Evolutionary conservation across 2,888 invertebrate species (phyloP).

Genomic region (Pegoplata infirma): DNA sequence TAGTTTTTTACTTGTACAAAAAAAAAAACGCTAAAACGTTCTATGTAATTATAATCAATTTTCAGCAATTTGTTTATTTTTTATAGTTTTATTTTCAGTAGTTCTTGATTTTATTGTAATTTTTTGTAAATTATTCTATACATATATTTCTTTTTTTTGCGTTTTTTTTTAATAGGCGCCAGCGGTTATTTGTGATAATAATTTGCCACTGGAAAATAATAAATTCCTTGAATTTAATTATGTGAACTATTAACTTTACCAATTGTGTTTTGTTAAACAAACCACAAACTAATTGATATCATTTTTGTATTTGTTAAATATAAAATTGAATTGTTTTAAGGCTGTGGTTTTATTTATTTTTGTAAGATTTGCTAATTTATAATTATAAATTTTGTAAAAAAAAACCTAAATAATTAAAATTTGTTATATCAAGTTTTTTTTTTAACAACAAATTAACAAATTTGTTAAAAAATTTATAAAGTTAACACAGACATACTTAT

Average conservation of each 20-base stretch:
- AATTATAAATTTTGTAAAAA: too few relatives aligned
- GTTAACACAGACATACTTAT: too few relatives aligned
- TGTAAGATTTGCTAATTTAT: too few relatives aligned
- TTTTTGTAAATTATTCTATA: constrained; percentile 3
- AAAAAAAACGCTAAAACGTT: constrained; percentile 6
- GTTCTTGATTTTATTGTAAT: background rate
- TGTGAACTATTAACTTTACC: background rate
- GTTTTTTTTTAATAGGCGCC: constrained; percentile 26
- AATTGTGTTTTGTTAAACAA: background rate
- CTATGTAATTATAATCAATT: constrained; percentile 14
- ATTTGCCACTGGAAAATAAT: background rate
- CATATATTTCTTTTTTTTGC: background rate
- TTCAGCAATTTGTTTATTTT: background rate
- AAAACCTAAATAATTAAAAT: too few relatives aligned
- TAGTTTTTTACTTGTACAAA: background rate
- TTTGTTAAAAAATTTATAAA: too few relatives aligned
- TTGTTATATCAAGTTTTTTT: too few relatives aligned
- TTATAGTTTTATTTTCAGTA: too few relatives aligned
- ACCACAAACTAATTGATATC: constrained; percentile 16
- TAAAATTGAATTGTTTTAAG: too few relatives aligned
- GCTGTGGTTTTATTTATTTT: too few relatives aligned
- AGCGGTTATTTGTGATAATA: constrained; percentile 25
- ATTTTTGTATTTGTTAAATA: background rate
- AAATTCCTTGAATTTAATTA: constrained; percentile 7
- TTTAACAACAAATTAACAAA: too few relatives aligned